Evolutionary conservation across 2,888 invertebrate genomes (phyloP).

Genomic region (Poecilus cupreus): DNA sequence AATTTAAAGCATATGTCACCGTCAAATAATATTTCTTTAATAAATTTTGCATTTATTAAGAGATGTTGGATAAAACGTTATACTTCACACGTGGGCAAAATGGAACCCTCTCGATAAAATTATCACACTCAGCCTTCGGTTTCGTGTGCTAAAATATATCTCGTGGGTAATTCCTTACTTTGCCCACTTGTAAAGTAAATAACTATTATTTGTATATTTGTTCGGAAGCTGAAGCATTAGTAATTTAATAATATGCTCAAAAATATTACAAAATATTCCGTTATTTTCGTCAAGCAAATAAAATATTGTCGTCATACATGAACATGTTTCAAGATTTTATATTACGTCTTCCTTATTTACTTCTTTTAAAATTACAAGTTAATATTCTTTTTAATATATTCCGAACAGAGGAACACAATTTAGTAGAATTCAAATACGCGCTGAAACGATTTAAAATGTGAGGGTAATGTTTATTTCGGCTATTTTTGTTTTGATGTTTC

Average conservation of each 20-base stretch:
- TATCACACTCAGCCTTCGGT: too few relatives aligned
- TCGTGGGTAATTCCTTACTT: too few relatives aligned
- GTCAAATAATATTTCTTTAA: too few relatives aligned
- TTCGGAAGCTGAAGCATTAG: neutral
- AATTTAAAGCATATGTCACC: too few relatives aligned
- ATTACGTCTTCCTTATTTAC: neutral
- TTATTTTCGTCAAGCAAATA: neutral
- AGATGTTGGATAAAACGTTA: too few relatives aligned
- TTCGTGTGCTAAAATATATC: too few relatives aligned
- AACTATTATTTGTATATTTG: neutral
- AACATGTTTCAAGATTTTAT: neutral
- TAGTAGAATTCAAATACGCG: neutral
- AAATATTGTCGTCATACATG: neutral
- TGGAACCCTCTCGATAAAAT: too few relatives aligned
- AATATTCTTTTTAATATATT: constrained; percentile 1
- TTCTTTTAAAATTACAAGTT: neutral
- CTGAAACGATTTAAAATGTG: neutral
- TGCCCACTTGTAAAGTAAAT: too few relatives aligned
- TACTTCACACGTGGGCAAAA: too few relatives aligned
- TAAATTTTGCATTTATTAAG: too few relatives aligned
- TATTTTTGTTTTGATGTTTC: neutral
- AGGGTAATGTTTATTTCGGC: neutral
- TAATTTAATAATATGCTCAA: neutral
- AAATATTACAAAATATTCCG: neutral
- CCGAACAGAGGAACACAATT: neutral